These are phyloP conservation scores for Dreissena rostriformis DNA, from an alignment of 1,140 invertebrate genomes.

Conservation along the genomic window DNA sequence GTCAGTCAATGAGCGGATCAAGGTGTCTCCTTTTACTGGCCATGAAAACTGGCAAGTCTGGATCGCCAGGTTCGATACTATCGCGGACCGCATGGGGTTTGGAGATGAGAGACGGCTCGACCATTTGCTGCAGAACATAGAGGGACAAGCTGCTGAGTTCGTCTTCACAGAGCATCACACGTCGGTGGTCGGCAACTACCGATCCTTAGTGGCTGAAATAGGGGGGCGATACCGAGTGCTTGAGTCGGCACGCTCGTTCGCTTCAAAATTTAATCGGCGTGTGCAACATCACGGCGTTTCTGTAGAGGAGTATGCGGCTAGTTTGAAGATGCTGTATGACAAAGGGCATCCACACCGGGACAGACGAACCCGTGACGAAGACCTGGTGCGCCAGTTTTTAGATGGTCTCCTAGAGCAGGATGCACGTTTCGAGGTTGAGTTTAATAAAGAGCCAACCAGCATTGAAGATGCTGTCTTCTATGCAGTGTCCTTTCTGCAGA, in stretches of 20 bases:
- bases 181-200: not conserved
- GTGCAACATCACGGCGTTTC: not conserved
- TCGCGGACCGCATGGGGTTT: slow-evolving; percentile 5
- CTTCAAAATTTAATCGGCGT: slow-evolving; percentile 26
- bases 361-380: slow-evolving; percentile 11
- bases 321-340: slow-evolving; percentile 30
- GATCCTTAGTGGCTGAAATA: not conserved
- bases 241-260: slow-evolving; percentile 24
- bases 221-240: slow-evolving; percentile 10
- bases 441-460: slow-evolving; percentile 10
- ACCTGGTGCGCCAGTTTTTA: slow-evolving; percentile 27
- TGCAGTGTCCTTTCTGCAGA: slow-evolving; percentile 24
- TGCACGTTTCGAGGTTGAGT: slow-evolving; percentile 24
- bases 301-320: slow-evolving; percentile 31
- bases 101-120: slow-evolving; percentile 3
- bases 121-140: slow-evolving; percentile 14
- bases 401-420: slow-evolving; percentile 32
- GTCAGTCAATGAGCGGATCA: not conserved
- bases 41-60: slow-evolving; percentile 23
- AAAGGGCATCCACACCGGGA: slow-evolving; percentile 25
- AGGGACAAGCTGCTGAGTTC: slow-evolving; percentile 25
- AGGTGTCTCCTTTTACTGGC: slow-evolving; percentile 10
- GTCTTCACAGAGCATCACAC: slow-evolving; percentile 18
- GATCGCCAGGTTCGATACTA: slow-evolving; percentile 21
- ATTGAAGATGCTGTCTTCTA: slow-evolving; percentile 39